phyloP scores from a whole-genome alignment of 2,888 invertebrate species.

The Diogma glabrata region DNA sequence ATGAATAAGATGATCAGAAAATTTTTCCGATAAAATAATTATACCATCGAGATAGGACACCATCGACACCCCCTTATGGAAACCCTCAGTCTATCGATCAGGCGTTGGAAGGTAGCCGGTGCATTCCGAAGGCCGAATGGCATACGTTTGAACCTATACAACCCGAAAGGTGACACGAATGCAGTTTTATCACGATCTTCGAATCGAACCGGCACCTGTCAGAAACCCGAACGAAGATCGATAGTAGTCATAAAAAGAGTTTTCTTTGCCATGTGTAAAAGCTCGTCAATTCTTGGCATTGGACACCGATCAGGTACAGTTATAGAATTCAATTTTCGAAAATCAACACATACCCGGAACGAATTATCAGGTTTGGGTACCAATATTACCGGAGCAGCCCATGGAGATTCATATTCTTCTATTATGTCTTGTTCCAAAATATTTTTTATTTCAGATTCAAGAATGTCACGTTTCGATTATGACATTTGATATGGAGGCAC shows the following conservation, averaged over 20 bases:
- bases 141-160: slow-evolving; percentile 16
- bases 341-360: slow-evolving; percentile 21
- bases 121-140: background rate
- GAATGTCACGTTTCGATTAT: slow-evolving; percentile 19
- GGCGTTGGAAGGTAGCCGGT: slow-evolving; percentile 17
- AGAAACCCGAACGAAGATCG: too few relatives aligned
- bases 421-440: slow-evolving; percentile 27
- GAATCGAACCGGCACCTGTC: slow-evolving; percentile 12
- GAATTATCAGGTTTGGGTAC: slow-evolving; percentile 7
- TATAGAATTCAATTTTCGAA: slow-evolving; percentile 20
- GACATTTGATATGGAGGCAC: slow-evolving; percentile 27
- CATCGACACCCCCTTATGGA: slow-evolving; percentile 17
- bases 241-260: slow-evolving; percentile 15
- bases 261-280: slow-evolving; percentile 6
- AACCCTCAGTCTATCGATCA: slow-evolving; percentile 24
- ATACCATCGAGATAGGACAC: slow-evolving; percentile 25
- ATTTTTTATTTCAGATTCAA: slow-evolving; percentile 23
- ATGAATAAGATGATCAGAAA: too few relatives aligned
- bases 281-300: slow-evolving; percentile 16
- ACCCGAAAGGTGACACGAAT: slow-evolving; percentile 16
- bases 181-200: slow-evolving; percentile 17
- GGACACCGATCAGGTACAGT: slow-evolving; percentile 18
- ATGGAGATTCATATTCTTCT: slow-evolving; percentile 28
- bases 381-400: background rate
- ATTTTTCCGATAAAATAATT: slow-evolving; percentile 19